Evolutionary conservation across 2,888 invertebrate species (phyloP).

Genomic region (Chydorus sphaericus): DNA sequence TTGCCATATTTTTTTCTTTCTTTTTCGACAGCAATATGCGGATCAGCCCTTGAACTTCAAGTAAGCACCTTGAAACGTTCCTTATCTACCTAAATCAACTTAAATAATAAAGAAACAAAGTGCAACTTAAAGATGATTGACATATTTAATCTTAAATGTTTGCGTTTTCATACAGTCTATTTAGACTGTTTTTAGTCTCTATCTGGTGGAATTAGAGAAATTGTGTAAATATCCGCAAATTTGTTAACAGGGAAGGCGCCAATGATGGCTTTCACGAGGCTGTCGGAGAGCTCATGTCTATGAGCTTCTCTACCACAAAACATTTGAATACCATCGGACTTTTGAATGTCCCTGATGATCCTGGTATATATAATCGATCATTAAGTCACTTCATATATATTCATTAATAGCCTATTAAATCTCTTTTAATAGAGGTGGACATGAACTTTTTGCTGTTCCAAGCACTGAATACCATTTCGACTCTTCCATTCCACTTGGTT

Average conservation of each 20-base stretch:
- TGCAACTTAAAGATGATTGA: too few relatives aligned
- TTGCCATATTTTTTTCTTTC: neutral
- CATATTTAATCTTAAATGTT: neutral
- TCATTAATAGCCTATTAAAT: too few relatives aligned
- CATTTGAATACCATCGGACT: constrained; percentile 30
- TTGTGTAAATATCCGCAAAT: too few relatives aligned
- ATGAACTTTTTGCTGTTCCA: constrained; percentile 27
- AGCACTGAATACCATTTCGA: constrained; percentile 26
- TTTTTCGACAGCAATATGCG: constrained; percentile 19
- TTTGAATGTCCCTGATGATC: constrained; percentile 22
- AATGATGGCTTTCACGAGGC: constrained; percentile 29
- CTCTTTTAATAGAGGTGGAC: constrained; percentile 22
- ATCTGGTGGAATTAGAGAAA: neutral
- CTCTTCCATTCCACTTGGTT: constrained; percentile 28
- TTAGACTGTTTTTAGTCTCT: too few relatives aligned
- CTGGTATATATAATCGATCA: neutral
- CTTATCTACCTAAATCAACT: too few relatives aligned
- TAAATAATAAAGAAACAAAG: too few relatives aligned
- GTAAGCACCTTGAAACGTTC: too few relatives aligned
- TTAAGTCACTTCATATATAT: too few relatives aligned
- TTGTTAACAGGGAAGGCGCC: constrained; percentile 21
- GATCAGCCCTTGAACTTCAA: constrained; percentile 19
- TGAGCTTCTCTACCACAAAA: constrained; percentile 29
- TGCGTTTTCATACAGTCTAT: neutral
- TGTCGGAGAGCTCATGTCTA: constrained; percentile 28